Evolutionary conservation across 2,797 vertebrate genomes (phyloP).

Genomic region (Hoplostethus atlanticus): DNA sequence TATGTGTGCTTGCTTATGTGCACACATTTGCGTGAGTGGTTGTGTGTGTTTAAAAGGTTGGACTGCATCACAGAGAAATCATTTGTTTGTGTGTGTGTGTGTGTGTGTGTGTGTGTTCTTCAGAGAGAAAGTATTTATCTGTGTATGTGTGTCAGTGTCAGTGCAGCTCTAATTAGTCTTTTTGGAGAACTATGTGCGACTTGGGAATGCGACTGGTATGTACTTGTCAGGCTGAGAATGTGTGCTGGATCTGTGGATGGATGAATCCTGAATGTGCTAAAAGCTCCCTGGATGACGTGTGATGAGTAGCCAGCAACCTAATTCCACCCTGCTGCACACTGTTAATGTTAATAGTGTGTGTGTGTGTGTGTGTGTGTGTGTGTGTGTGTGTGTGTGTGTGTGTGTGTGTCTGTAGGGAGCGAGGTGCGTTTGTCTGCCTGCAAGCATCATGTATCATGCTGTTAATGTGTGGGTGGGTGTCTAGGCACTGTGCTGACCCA

Average conservation of each 20-base stretch:
- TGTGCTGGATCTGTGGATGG: constrained; percentile 2
- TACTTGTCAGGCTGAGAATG: constrained; percentile 5
- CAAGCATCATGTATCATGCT: background rate
- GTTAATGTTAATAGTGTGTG: constrained; percentile 35
- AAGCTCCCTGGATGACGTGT: constrained; percentile 34
- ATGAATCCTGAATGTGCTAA: constrained; percentile 44
- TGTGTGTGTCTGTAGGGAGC: constrained; percentile 6
- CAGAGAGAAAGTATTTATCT: no score
- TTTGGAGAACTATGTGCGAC: background rate
- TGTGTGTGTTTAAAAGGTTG: background rate
- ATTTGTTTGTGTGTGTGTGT: background rate
- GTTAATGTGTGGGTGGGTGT: background rate
- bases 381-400: constrained; percentile 16
- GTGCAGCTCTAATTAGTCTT: constrained; percentile 18
- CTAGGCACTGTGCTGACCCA: no score
- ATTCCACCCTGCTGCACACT: constrained; percentile 31
- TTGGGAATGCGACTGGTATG: background rate
- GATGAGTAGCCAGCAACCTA: constrained; percentile 44
- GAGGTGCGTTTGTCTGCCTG: constrained; percentile 14
- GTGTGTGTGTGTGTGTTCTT: background rate
- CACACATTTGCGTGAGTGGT: background rate
- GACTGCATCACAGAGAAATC: background rate
- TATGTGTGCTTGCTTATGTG: no score
- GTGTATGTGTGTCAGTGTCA: background rate
- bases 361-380: constrained; percentile 15